Base-by-base conservation (phyloP, 2,888 invertebrate genomes). In the Cheilosia soror region DNA sequence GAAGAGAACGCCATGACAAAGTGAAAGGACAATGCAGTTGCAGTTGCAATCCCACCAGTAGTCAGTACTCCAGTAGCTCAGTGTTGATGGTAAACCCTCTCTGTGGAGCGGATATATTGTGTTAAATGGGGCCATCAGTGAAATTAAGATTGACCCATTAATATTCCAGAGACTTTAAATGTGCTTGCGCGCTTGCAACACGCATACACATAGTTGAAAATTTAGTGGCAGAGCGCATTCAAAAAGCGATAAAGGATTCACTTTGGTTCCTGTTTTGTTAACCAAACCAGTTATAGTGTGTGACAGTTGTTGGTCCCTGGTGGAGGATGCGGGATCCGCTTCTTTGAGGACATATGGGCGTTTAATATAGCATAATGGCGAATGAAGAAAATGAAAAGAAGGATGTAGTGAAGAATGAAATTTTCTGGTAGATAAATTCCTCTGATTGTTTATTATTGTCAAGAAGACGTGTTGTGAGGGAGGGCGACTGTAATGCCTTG, bases 91-190 rank as follows among this genome's bases (percentile, higher is more conserved):
- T 49, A 77, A 66, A 62, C 47, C 73, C 72, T 78, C 57, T 78
- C 62, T 73, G 37, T 40, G 51, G 33, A 76, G 53, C 44, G 79
- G 75, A 71, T 80, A 71, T 47, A 79, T 84, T 79, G 75, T 84
- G 84, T 79, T 84, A 71, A 84, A 84, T 84, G 84, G 66, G 75
- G 63, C 79, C 79, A 84, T 84, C 84, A 84, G 65, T 71, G 79
- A 80, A 84, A 84, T 84, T 84, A 84, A 76, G 84, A 84, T 79
- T 84, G 84, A 79, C 79, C 79, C 84, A 84, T 84, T 79, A 84
- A 84, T 84, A 79, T 84, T 79, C 71, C 27, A 83, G 78, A 49
- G 55, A 83, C 77, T 42, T 51, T 51, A 15, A 15, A 15, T 40
- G 58, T 68, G 42, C 44, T 44, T 44, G 33, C 40, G 37, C 44